These are phyloP conservation scores for Latrodectus elegans DNA, from an alignment of 2,888 invertebrate species.

Conservation along the genomic window DNA sequence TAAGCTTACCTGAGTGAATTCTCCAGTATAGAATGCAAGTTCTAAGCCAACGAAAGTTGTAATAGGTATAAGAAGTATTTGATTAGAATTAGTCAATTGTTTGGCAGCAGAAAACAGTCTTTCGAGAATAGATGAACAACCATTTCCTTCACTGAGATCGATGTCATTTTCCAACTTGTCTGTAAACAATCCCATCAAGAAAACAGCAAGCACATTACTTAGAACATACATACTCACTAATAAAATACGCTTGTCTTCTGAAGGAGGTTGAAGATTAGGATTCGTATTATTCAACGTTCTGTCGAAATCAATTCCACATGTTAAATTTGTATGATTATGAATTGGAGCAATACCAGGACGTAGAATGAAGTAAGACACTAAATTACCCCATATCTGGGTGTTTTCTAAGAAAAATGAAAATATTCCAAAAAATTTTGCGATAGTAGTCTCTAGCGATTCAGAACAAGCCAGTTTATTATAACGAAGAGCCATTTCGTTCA, in stretches of 20 bases:
- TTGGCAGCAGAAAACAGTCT: constrained; percentile 90
- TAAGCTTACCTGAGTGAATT: constrained; percentile 77
- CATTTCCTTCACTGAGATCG: neutral
- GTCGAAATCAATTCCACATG: constrained; percentile 43
- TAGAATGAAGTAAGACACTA: constrained; percentile 61
- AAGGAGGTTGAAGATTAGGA: constrained; percentile 45
- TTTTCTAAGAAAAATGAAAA: constrained; percentile 64
- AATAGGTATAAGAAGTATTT: constrained; percentile 93
- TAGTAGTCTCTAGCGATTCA: constrained; percentile 45
- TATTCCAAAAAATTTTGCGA: constrained; percentile 68
- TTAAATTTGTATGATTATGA: neutral
- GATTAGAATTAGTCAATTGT: constrained; percentile 92
- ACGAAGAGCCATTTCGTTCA: constrained; percentile 60
- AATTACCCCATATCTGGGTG: constrained; percentile 68
- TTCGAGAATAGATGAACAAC: neutral
- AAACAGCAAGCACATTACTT: constrained; percentile 85
- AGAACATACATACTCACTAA: constrained; percentile 91
- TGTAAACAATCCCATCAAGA: constrained; percentile 57
- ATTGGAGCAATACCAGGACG: constrained; percentile 35
- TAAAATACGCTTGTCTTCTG: constrained; percentile 85
- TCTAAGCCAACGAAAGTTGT: constrained; percentile 98
- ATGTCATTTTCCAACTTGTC: constrained; percentile 64
- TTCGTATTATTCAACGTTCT: constrained; percentile 22
- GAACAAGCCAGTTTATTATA: constrained; percentile 41
- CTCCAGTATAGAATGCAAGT: constrained; percentile 94